Evolutionary conservation across 2,797 vertebrate genomes (phyloP).

Genomic region (Oryzias sinensis): DNA sequence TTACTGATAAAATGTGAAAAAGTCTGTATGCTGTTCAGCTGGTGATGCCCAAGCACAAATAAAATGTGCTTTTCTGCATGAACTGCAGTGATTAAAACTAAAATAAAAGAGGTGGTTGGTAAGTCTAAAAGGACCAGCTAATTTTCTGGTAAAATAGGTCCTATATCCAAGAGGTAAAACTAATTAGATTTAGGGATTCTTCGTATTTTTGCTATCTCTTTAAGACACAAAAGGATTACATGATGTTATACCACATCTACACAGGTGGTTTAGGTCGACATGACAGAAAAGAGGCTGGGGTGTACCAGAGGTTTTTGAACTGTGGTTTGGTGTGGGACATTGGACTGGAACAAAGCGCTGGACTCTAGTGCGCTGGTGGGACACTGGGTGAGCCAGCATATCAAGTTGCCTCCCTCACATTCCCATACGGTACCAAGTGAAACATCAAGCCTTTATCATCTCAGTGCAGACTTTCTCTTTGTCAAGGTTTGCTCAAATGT

Average conservation of each 20-base stretch:
- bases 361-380: too few species aligned
- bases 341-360: slow-evolving; percentile 20
- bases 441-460: neutral
- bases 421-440: slow-evolving; percentile 38
- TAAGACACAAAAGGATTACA: slow-evolving; percentile 48
- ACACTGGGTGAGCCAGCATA: slow-evolving; percentile 19
- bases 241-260: slow-evolving; percentile 34
- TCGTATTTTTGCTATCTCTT: slow-evolving; percentile 36
- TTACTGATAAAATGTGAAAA: slow-evolving; percentile 25
- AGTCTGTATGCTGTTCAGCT: slow-evolving; percentile 5
- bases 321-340: slow-evolving; percentile 40
- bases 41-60: slow-evolving; percentile 20
- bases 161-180: neutral
- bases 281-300: slow-evolving; percentile 20
- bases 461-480: slow-evolving; percentile 27
- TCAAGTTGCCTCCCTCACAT: slow-evolving; percentile 32
- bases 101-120: neutral
- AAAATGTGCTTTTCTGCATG: slow-evolving; percentile 23
- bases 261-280: slow-evolving; percentile 42
- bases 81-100: slow-evolving; percentile 10
- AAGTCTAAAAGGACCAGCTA: neutral
- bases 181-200: slow-evolving; percentile 15
- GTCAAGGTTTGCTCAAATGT: slow-evolving; percentile 55
- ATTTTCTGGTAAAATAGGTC: neutral
- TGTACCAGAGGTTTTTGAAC: slow-evolving; percentile 48